phyloP scores from a whole-genome alignment of 2,113 vertebrate genomes.

The Ancistrus triradiatus region DNA sequence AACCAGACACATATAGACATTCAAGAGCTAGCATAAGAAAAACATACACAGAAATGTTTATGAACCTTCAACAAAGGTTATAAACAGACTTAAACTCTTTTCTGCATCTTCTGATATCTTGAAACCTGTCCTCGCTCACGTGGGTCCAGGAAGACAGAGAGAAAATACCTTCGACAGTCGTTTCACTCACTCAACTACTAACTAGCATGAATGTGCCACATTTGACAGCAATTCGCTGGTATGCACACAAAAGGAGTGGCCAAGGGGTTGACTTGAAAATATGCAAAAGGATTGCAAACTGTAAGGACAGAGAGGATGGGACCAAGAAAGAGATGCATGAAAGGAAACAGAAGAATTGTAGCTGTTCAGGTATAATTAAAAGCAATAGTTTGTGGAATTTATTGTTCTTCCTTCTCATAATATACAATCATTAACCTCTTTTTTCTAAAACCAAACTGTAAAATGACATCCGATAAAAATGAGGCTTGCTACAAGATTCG shows the following conservation, averaged over 20 bases:
- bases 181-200: constrained; percentile 9
- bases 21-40: not conserved
- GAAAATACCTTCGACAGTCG: constrained; percentile 6
- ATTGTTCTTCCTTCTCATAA: no score
- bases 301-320: constrained; percentile 1
- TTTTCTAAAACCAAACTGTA: no score
- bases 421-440: no score
- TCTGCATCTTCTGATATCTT: not conserved
- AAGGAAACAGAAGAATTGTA: not conserved
- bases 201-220: constrained; percentile 57
- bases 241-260: constrained; percentile 47
- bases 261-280: constrained; percentile 25
- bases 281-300: constrained; percentile 23
- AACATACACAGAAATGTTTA: not conserved
- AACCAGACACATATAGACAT: constrained; percentile 34
- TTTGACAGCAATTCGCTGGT: constrained; percentile 55
- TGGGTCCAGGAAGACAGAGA: not conserved
- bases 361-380: not conserved
- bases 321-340: not conserved
- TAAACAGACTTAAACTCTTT: not conserved
- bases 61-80: not conserved
- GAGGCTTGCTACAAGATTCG: no score
- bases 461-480: no score
- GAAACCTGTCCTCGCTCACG: not conserved
- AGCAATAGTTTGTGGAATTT: no score